These are phyloP conservation scores for Anas bernieri DNA, from an alignment of 2,797 vertebrate species.

Conservation along the genomic window DNA sequence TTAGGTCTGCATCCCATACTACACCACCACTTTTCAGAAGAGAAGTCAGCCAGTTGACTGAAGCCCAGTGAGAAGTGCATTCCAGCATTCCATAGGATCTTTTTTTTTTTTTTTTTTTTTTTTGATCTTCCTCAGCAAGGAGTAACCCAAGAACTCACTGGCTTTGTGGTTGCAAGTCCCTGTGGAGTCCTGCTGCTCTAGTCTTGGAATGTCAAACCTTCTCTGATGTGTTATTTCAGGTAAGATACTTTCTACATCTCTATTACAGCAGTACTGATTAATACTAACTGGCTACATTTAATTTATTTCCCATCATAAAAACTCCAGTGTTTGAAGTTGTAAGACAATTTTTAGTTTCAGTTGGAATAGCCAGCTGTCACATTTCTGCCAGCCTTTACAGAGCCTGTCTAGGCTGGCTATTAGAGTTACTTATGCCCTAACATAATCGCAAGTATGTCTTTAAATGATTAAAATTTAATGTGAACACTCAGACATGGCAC, in stretches of 20 bases:
- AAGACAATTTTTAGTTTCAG: not conserved
- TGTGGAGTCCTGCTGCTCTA: accelerated
- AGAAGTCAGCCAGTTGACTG: accelerated
- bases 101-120: not conserved
- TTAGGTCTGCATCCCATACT: not conserved
- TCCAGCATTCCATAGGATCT: not conserved
- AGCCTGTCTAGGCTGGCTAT: not conserved
- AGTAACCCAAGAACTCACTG: not conserved
- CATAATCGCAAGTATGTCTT: not conserved
- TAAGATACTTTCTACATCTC: not conserved
- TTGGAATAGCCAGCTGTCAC: not conserved
- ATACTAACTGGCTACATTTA: not conserved
- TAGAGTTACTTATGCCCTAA: not conserved
- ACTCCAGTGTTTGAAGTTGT: not conserved
- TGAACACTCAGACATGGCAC: not conserved
- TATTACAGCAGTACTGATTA: not conserved
- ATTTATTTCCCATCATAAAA: not conserved
- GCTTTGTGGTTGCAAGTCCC: not conserved
- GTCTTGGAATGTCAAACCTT: not conserved
- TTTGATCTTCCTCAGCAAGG: not conserved
- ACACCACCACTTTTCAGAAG: not conserved
- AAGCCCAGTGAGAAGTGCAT: not conserved
- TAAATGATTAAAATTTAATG: conserved; percentile 53
- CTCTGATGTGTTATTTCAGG: not conserved
- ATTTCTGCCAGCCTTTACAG: not conserved